phyloP scores from a whole-genome alignment of 2,888 invertebrate species.

The Horisme vitalbata region DNA sequence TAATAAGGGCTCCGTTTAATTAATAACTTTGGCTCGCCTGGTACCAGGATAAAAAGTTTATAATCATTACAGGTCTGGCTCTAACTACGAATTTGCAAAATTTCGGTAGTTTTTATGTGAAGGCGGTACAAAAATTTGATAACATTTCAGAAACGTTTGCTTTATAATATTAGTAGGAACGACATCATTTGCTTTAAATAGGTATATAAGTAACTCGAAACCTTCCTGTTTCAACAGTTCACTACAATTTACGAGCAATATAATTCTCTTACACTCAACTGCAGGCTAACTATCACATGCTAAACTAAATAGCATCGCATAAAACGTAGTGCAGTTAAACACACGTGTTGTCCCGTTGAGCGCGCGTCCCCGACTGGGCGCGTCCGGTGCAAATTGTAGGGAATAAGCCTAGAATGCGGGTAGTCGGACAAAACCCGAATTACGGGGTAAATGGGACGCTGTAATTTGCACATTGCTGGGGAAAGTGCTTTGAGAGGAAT shows the following conservation, averaged over 20 bases:
- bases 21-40: no score
- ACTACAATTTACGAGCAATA: slow-evolving; percentile 9
- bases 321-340: slow-evolving; percentile 70
- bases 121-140: no score
- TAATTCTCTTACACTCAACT: slow-evolving; percentile 13
- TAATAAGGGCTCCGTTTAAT: no score
- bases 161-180: no score
- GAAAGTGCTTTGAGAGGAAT: slow-evolving; percentile 52
- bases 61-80: no score
- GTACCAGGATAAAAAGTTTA: no score
- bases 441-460: slow-evolving; percentile 59
- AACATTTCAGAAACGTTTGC: no score
- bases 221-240: no score
- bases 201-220: no score
- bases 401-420: slow-evolving; percentile 51
- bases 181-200: no score
- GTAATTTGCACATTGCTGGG: slow-evolving; percentile 62
- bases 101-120: no score
- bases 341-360: slow-evolving; percentile 57
- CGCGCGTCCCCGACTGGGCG: slow-evolving; percentile 54
- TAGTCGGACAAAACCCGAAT: slow-evolving; percentile 63
- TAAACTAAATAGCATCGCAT: slow-evolving; percentile 50
- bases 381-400: slow-evolving; percentile 70
- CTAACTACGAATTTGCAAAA: no score
- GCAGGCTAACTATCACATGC: slow-evolving; percentile 20